Conservation (phyloP, 2,888 invertebrate species). For the Chrysolina haemoptera region DNA sequence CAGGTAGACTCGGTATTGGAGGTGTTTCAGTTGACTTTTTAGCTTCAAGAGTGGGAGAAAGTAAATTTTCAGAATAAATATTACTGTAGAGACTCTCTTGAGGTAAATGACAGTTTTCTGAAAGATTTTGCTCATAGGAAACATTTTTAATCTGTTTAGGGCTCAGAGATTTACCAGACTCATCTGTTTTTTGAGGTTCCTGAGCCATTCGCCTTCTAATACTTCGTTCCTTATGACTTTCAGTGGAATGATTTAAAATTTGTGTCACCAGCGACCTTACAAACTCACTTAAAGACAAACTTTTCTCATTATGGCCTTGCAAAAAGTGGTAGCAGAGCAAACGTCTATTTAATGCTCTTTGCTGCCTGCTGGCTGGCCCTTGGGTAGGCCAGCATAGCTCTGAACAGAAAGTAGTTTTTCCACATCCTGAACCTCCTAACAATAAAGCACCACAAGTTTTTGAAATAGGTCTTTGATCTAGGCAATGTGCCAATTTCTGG, state of each 20-base stretch:
- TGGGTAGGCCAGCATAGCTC: constrained; percentile 83
- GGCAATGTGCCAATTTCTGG: constrained; percentile 91
- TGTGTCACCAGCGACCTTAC: constrained; percentile 89
- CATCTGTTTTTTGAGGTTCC: constrained; percentile 56
- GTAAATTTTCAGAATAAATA: constrained; percentile 60
- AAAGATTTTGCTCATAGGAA: constrained; percentile 57
- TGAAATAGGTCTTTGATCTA: constrained; percentile 89
- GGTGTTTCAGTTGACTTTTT: constrained; percentile 61
- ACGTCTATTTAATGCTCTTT: constrained; percentile 82
- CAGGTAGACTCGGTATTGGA: constrained; percentile 67
- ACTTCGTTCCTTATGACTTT: constrained; percentile 69
- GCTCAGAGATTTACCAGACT: constrained; percentile 44
- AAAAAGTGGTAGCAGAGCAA: constrained; percentile 91
- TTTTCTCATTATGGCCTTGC: constrained; percentile 88
- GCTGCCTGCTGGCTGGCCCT: constrained; percentile 79
- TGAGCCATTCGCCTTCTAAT: constrained; percentile 64
- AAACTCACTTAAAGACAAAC: constrained; percentile 88
- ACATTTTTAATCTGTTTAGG: constrained; percentile 54
- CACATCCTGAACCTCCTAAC: constrained; percentile 91
- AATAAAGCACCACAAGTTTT: constrained; percentile 92
- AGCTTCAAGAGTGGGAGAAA: constrained; percentile 59
- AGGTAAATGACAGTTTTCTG: constrained; percentile 58
- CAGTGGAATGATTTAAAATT: constrained; percentile 80
- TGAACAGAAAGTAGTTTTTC: constrained; percentile 92
- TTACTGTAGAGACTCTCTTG: constrained; percentile 65